Evolutionary conservation across 2,888 invertebrate genomes (phyloP), one percentile per base, ranked within the genome.

Genomic region (Globia sparganii): DNA sequence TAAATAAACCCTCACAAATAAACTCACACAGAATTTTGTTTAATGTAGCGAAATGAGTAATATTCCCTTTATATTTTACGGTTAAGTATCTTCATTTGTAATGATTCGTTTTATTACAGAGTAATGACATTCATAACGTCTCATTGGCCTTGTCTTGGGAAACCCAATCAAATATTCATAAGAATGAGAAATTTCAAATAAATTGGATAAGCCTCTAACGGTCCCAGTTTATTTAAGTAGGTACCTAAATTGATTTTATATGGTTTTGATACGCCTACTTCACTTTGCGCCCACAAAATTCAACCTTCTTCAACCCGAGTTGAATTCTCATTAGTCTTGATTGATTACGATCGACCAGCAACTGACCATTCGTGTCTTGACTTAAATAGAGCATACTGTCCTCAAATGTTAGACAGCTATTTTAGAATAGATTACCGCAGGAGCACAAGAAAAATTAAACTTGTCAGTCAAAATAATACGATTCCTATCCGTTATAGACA

Each of bases 81-180:
- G 28, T n/a, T n/a, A n/a, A n/a, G 59, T 72, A 62, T 75, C 49
- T 75, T 70, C 49, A 72, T 65, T 77, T 76, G 18, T 67, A 70
- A 77, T 59, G 46, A 62, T 73, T 74, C 37, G 65, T 78, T 72
- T 75, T 76, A 79, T 78, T 68, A 76, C 25, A 69, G 11, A 71
- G 69, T 73, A 75, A 81, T 69, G 49, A 65, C 64, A 77, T 79
- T 79, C 72, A 65, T 83, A 78, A 59, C 76, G 78, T 79, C 62
- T 81, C 69, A 81, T 81, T 84, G 68, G 40, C 34, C 31, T 78
- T 76, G 68, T 65, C 37, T 77, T 69, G 75, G 46, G 49, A 77
- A 76, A 69, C 13, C 40, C 76, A 84, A 86, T 86, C 78, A 77
- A 84, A 83, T 83, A 82, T 83, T 84, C 76, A 81, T 78, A 81